Base-by-base conservation (phyloP, 2,113 vertebrate genomes). In the Marmota monax region DNA sequence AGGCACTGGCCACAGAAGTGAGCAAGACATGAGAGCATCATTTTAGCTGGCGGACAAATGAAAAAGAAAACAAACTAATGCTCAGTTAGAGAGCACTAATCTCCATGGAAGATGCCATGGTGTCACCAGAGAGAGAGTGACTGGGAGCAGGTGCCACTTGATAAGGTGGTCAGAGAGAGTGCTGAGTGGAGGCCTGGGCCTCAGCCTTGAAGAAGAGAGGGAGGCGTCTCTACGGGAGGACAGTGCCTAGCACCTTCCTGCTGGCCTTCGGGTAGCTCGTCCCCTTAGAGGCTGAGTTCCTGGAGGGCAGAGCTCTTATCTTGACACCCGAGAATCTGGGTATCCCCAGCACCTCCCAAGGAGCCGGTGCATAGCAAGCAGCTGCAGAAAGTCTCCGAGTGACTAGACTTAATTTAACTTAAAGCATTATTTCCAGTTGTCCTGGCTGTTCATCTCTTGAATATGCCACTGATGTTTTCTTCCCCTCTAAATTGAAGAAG, bases 401-500 rank as follows among this genome's bases (percentile, higher is more conserved):
- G 27, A 42, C 67, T 78, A 27, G 11, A 5, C 48, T 39, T 80
- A 61, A 58, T 56, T 61, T 37, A 80, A 67, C 76, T 67, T 34
- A 56, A 83, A 94, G 42, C n/a, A 56, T 39, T 84, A 37, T 72
- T 84, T 84, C 56, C 13, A 56, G 0, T 4, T n/a, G 20, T 39
- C 61, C 80, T 86, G 16, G 18, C 53, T 79, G 42, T 16, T 53
- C 63, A 25, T 92, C 39, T 88, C 32, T 69, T 84, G 37, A 51
- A 42, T 34, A 27, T 27, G 12, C 77, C 61, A 37, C n/a, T 90
- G 18, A 13, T 70, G 7, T 34, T 74, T 76, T 79, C 70, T 79
- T 79, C 69, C 76, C 58, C 72, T 45, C 25, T 17, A 22, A 82
- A 92, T 76, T 39, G 76, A 86, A 39, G 80, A 87, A 79, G 63